A percentile compares a stretch with the other conserved stretches of the same genome.
These are phyloP conservation scores for Etheostoma cragini DNA, from an alignment of 2,113 vertebrate species.

Conservation along the genomic window DNA sequence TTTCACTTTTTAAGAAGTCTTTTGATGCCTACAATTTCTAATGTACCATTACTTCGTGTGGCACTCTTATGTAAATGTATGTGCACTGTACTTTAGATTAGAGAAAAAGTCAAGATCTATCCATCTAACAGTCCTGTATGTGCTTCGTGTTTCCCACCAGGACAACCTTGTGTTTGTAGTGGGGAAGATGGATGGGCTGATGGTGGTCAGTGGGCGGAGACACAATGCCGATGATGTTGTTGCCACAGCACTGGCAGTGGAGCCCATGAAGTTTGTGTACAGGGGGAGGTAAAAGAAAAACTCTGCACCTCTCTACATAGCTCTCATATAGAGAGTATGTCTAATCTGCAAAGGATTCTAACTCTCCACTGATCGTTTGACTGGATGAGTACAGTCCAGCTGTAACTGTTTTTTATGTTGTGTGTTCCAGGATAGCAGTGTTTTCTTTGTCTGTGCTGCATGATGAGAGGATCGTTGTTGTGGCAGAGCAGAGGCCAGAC, in stretches of 20 bases:
- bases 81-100: background rate
- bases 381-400: background rate
- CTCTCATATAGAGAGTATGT: background rate
- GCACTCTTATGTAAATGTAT: background rate
- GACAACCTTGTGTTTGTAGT: conserved; percentile 93
- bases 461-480: conserved; percentile 94
- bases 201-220: conserved; percentile 91
- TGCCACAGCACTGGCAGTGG: conserved; percentile 92
- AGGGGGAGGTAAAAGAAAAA: conserved; percentile 89
- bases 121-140: background rate
- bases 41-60: background rate
- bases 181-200: conserved; percentile 94
- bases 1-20: background rate
- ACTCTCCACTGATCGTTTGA: background rate
- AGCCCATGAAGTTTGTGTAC: conserved; percentile 98
- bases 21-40: background rate
- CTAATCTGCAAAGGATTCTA: background rate
- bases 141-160: conserved; percentile 76
- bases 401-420: conserved; percentile 8
- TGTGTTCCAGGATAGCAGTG: conserved; percentile 91
- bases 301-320: background rate
- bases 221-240: conserved; percentile 95
- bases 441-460: conserved; percentile 94
- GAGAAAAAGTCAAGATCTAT: background rate
- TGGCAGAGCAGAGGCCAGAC: conserved; percentile 96